A percentile compares a stretch with the other conserved stretches of the same genome.
These are phyloP conservation scores for Callionymus lyra DNA, from an alignment of 2,113 vertebrate genomes.

Conservation along the genomic window DNA sequence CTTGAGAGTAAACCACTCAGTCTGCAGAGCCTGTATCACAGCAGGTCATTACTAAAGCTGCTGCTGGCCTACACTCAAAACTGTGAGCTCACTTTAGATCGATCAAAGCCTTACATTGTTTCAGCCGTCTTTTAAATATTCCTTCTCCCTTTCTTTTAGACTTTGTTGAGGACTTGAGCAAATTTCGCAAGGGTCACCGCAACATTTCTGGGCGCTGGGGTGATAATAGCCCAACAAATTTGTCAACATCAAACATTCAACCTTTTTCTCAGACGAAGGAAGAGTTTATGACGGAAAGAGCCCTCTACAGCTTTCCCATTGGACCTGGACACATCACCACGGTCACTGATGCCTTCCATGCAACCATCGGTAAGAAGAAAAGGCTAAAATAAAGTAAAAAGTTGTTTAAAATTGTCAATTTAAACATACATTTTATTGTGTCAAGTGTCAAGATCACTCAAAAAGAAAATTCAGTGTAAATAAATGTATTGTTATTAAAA, in stretches of 20 bases:
- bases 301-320: constrained; percentile 70
- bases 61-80: constrained; percentile 75
- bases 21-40: constrained; percentile 73
- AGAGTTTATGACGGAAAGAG: constrained; percentile 59
- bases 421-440: neutral
- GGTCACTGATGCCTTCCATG: constrained; percentile 73
- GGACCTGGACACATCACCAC: constrained; percentile 61
- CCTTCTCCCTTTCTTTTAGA: too few species aligned
- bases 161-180: too few species aligned
- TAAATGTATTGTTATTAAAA: too few species aligned
- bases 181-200: too few species aligned
- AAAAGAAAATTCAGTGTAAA: too few species aligned
- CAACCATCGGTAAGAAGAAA: constrained; percentile 75
- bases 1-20: constrained; percentile 66
- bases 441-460: too few species aligned
- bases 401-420: neutral
- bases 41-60: constrained; percentile 73
- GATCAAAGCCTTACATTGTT: neutral
- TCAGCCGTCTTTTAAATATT: too few species aligned
- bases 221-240: constrained; percentile 55
- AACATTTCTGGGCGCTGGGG: constrained; percentile 41
- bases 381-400: constrained; percentile 1
- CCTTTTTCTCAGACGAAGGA: constrained; percentile 72
- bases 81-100: constrained; percentile 61
- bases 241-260: constrained; percentile 41